Evolutionary conservation across 37 sponge, comb jelly and placozoan genomes (phyloP).

Genomic region (Theonella swinhoei): DNA sequence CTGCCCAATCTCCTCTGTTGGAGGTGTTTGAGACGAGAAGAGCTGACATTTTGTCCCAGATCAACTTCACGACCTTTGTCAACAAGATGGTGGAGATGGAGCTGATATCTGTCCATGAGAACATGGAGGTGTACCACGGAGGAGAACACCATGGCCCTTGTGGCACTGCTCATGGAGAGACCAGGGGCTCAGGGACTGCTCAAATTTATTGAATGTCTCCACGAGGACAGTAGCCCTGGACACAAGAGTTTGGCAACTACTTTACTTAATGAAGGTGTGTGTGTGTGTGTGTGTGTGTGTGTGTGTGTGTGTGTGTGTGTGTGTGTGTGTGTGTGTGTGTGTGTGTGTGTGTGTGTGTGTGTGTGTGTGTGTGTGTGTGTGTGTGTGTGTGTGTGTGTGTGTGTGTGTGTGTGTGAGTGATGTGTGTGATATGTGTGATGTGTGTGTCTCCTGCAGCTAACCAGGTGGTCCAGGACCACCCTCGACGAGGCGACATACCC

Average conservation of each 20-base stretch:
- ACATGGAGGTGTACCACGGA: constrained; percentile 25
- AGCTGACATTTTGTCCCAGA: not conserved
- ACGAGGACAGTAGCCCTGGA: not conserved
- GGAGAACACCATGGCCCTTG: constrained; percentile 31
- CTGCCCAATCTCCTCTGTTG: constrained; percentile 9
- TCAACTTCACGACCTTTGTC: constrained; percentile 17
- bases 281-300: no score
- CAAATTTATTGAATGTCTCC: constrained; percentile 21
- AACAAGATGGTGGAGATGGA: not conserved
- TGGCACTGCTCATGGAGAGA: constrained; percentile 18
- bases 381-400: no score
- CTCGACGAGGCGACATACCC: constrained; percentile 7
- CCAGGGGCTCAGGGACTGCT: constrained; percentile 43
- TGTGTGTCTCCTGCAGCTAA: not conserved
- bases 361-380: no score
- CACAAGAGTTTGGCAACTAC: constrained; percentile 13
- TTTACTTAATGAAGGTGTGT: constrained; percentile 14
- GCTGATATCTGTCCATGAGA: not conserved
- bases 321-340: no score
- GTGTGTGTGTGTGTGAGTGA: no score
- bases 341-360: no score
- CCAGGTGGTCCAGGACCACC: not conserved
- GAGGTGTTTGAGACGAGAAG: constrained; percentile 7
- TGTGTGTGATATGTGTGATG: no score
- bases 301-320: no score